Base-by-base conservation (phyloP, 1,140 invertebrate species). In the Mya arenaria region DNA sequence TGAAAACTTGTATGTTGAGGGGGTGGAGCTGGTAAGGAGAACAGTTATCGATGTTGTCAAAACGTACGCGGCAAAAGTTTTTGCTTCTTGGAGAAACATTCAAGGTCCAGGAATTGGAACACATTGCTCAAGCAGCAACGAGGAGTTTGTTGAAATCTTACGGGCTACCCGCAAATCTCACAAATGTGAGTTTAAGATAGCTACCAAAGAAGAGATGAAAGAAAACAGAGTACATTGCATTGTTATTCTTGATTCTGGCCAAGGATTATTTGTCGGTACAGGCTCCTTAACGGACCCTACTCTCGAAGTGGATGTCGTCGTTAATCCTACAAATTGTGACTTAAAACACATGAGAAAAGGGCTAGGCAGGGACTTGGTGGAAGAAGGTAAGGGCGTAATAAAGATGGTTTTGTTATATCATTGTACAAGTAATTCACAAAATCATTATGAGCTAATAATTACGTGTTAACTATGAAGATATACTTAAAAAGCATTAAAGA, bases 291-390 rank as follows among this genome's bases (percentile, higher is more conserved):
- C 10, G 1, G 15, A 41, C 10, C 39, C 39, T 6, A 63, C 34
- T 8, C 23, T 39, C 15, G 39, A n/a, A 0, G 86, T 84, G n/a
- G 86, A 85, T 39, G 86, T 55, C 13, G 81, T 87, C n/a, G 86
- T 87, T 1, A 86, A 84, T 83, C 84, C 82, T 25, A 80, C 84
- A 25, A 86, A 87, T 78, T 23, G 36, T 28, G 32, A 77, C 2
- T 44, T 87, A 41, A 44, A 68, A 17, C 84, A 84, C 44, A 56
- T 44, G 2, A 77, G 73, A 48, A 34, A 63, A 63, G 84, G 86
- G 15, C 30, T 84, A 15, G 82, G 79, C 34, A 15, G 30, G 34
- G 65, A 39, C 25, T 74, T 86, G 55, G 58, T 63, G 0, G 23
- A 78, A 5, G 69, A 44, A 78, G 84, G 81, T 85, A 62, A 62